phyloP scores from a whole-genome alignment of 2,113 vertebrate genomes.

The Hucho hucho region DNA sequence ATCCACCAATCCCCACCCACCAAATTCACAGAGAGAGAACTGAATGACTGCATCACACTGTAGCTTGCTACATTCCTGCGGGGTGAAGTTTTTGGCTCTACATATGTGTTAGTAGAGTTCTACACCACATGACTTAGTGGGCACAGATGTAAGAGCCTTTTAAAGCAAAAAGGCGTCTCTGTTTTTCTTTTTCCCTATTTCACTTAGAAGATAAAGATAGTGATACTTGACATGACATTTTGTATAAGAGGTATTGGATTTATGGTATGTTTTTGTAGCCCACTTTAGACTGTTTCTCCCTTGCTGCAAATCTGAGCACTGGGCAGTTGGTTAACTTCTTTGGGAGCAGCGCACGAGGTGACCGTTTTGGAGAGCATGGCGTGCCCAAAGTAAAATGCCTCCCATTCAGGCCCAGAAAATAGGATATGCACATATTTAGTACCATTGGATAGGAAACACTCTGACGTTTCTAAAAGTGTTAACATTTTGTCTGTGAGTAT shows the following conservation, averaged over 20 bases:
- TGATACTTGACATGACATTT: not conserved
- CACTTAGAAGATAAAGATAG: not conserved
- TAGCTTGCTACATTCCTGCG: constrained; percentile 55
- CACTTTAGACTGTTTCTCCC: not conserved
- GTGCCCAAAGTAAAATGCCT: too few species aligned
- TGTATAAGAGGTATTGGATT: not conserved
- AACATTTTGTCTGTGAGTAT: too few species aligned
- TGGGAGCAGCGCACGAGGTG: too few species aligned
- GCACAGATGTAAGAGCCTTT: constrained; percentile 32
- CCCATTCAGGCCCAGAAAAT: too few species aligned
- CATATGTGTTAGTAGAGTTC: constrained; percentile 46
- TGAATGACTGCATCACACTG: constrained; percentile 68
- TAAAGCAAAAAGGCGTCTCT: not conserved
- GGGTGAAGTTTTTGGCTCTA: constrained; percentile 43
- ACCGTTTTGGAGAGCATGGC: too few species aligned
- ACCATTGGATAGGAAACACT: too few species aligned
- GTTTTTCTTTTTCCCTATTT: too few species aligned
- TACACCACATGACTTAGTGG: constrained; percentile 63
- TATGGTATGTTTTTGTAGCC: not conserved
- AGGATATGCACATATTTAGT: too few species aligned
- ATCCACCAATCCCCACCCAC: constrained; percentile 30
- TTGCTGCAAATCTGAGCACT: not conserved
- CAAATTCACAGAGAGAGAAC: constrained; percentile 53
- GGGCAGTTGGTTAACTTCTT: not conserved
- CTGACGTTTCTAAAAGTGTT: too few species aligned